phyloP scores from a whole-genome alignment of 2,888 invertebrate genomes.

The Drosophila aldrichi region DNA sequence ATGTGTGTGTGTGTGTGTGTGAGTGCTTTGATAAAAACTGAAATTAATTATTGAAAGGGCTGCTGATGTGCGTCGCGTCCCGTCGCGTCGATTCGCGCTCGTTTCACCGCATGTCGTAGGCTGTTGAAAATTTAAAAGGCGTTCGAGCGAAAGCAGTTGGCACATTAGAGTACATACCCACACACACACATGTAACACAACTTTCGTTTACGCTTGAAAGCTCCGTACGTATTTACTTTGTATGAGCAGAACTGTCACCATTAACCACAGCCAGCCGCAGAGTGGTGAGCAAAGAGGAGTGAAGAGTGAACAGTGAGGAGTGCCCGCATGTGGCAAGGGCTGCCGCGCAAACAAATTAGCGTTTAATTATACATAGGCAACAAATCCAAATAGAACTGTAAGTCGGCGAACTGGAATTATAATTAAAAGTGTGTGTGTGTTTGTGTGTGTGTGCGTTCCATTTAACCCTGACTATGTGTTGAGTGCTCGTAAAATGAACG shows the following conservation, averaged over 20 bases:
- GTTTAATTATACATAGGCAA: constrained; percentile 65
- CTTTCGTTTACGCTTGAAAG: constrained; percentile 70
- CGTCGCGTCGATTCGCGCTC: constrained; percentile 43
- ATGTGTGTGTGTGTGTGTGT: constrained; percentile 18
- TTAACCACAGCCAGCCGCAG: constrained; percentile 54
- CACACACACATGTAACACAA: constrained; percentile 22
- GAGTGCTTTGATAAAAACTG: constrained; percentile 77
- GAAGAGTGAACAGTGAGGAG: constrained; percentile 1
- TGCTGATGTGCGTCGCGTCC: constrained; percentile 34
- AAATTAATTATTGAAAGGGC: constrained; percentile 78
- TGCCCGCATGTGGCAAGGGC: constrained; percentile 57
- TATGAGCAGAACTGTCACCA: constrained; percentile 68
- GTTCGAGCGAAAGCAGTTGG: constrained; percentile 79
- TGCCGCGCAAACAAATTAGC: constrained; percentile 69
- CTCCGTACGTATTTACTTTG: constrained; percentile 66
- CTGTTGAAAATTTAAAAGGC: constrained; percentile 77
- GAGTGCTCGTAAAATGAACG: constrained; percentile 51
- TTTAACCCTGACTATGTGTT: constrained; percentile 54
- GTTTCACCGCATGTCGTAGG: constrained; percentile 52
- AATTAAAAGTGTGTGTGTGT: constrained; percentile 8
- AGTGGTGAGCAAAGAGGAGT: background rate
- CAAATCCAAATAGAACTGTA: constrained; percentile 23
- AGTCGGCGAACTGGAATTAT: constrained; percentile 7
- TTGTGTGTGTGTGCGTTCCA: constrained; percentile 13
- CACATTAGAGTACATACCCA: constrained; percentile 65